Evolutionary conservation across 2,113 vertebrate species (phyloP).

Genomic region (Neolamprologus variostigma): DNA sequence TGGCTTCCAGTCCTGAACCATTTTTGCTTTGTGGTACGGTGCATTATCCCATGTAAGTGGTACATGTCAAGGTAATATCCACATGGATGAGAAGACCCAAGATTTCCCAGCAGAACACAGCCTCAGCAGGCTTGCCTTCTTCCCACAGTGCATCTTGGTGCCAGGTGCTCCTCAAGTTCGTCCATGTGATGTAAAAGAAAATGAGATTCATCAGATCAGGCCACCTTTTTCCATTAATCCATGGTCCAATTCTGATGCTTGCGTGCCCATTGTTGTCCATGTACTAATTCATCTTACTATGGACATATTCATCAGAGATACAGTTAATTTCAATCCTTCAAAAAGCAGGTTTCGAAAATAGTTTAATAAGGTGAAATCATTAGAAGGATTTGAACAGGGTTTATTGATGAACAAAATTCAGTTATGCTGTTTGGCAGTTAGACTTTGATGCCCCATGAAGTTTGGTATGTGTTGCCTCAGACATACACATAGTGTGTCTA

Average conservation of each 20-base stretch:
- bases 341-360: neutral
- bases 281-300: neutral
- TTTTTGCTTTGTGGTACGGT: neutral
- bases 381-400: neutral
- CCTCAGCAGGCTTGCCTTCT: neutral
- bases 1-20: neutral
- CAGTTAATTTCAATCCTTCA: neutral
- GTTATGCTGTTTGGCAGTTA: accelerated
- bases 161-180: accelerated
- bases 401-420: neutral
- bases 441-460: neutral
- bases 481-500: accelerated
- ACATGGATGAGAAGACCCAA: neutral
- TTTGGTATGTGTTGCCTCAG: neutral
- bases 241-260: neutral
- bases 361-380: neutral
- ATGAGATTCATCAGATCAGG: neutral
- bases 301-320: neutral
- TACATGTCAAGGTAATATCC: neutral
- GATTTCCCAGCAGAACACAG: neutral
- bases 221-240: neutral
- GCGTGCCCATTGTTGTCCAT: neutral
- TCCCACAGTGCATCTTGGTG: neutral
- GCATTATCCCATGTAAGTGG: neutral
- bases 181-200: neutral